phyloP scores from a whole-genome alignment of 2,113 vertebrate genomes.

The Alaudala cheleensis region DNA sequence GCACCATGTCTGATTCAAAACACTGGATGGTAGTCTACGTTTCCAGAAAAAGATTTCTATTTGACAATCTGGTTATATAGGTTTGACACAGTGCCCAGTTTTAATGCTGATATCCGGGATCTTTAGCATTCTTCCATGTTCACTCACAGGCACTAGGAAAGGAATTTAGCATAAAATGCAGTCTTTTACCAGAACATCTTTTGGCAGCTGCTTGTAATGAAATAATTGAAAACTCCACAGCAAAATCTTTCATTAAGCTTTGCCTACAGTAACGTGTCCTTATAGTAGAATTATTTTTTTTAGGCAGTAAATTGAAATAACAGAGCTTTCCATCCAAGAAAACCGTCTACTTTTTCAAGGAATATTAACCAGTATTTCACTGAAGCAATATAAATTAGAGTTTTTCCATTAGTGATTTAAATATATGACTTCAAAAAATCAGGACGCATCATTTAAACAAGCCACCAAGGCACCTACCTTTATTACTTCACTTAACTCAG shows the following conservation, averaged over 20 bases:
- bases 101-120: background rate
- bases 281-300: background rate
- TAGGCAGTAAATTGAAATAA: background rate
- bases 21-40: background rate
- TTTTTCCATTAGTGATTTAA: background rate
- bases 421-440: background rate
- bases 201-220: background rate
- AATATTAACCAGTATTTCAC: background rate
- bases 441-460: background rate
- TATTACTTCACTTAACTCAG: constrained; percentile 77
- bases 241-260: background rate
- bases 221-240: background rate
- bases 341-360: background rate
- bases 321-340: background rate
- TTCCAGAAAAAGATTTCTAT: background rate
- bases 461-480: constrained; percentile 74
- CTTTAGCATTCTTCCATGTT: background rate
- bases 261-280: background rate
- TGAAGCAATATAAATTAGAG: background rate
- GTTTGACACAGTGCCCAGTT: background rate
- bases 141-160: background rate
- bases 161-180: background rate
- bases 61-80: background rate
- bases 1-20: background rate
- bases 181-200: background rate